Conservation (phyloP, 2,888 invertebrate genomes). For the Nomada ruficornis region DNA sequence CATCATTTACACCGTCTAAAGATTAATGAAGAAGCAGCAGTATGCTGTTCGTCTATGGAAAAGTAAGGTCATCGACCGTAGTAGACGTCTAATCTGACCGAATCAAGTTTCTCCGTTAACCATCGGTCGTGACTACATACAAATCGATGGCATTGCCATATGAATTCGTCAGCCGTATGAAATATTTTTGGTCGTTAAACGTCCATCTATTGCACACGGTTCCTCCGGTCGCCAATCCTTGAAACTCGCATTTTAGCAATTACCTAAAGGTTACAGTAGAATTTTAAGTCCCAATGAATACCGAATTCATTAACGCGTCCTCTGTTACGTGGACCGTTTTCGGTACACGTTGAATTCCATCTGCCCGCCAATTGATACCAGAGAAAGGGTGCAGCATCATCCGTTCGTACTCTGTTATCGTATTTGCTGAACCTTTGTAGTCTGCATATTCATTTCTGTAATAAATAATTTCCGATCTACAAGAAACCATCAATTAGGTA, state of each 20-base stretch:
- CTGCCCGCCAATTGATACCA: too few species aligned
- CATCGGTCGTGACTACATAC: constrained; percentile 38
- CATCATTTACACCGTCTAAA: constrained; percentile 23
- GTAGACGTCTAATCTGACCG: constrained; percentile 59
- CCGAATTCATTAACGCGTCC: neutral
- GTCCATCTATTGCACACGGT: neutral
- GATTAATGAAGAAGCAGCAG: constrained; percentile 33
- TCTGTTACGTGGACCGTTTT: too few species aligned
- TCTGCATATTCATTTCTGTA: too few species aligned
- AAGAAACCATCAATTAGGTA: too few species aligned
- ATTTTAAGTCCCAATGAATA: neutral
- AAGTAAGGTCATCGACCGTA: constrained; percentile 61
- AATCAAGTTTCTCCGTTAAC: constrained; percentile 69
- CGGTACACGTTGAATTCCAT: too few species aligned
- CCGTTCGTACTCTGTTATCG: too few species aligned
- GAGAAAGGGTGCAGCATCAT: too few species aligned
- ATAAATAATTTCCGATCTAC: too few species aligned
- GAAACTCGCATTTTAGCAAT: neutral
- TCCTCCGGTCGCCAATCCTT: neutral
- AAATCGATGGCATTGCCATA: constrained; percentile 49
- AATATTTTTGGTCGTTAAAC: constrained; percentile 35
- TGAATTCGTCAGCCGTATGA: constrained; percentile 39
- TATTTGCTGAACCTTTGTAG: too few species aligned
- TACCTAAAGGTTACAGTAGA: neutral
- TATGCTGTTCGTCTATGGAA: constrained; percentile 21